Base-by-base conservation (phyloP, 2,797 vertebrate species). In the Clarias fuscus region DNA sequence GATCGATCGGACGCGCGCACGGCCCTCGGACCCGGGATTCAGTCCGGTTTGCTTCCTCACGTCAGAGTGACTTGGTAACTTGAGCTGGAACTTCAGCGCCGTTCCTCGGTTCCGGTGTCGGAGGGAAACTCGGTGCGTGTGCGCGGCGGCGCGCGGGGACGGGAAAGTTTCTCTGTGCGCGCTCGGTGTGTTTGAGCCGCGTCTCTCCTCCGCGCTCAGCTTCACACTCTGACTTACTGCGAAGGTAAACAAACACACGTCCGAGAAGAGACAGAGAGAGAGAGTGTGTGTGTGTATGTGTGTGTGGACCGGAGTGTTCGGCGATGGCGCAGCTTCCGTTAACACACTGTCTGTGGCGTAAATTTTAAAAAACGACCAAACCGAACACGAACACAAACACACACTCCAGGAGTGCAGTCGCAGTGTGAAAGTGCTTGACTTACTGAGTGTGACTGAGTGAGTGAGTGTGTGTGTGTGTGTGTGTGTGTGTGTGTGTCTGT, bases 291-390 rank as follows among this genome's bases (percentile, higher is more conserved):
- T 37, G 27, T 59, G 56, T 33, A 5, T 77, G 27, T 10, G 40
- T 20, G 80, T 61, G 56, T 37, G 4, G 18, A 10, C 22, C 58
- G 10, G 58, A n/a, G 20, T n/a, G 77, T 5, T n/a, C 2, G 0
- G 33, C 37, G 56, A 75, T 84, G 70, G 70, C 83, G 83, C 83
- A 48, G 83, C 59, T 27, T 27, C 37, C 33, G 37, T 7, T 84
- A 48, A 84, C 59, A 37, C 33, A 27, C 7, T 22, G 13, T 62
- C 6, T 17, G 56, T 13, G 59, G 0, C n/a, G 62, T 10, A 58
- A 40, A 15, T 3, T 81, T 20, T 18, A 14, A 59, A 43, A 8
- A 48, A 48, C n/a, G 22, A 27, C 4, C 8, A 4, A 27, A 43
- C 18, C 82, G 22, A 30, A 20, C 20, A 15, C 77, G 18, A 30